These are phyloP conservation scores for Fragum sueziense DNA, from an alignment of 2,888 invertebrate genomes.

Conservation along the genomic window DNA sequence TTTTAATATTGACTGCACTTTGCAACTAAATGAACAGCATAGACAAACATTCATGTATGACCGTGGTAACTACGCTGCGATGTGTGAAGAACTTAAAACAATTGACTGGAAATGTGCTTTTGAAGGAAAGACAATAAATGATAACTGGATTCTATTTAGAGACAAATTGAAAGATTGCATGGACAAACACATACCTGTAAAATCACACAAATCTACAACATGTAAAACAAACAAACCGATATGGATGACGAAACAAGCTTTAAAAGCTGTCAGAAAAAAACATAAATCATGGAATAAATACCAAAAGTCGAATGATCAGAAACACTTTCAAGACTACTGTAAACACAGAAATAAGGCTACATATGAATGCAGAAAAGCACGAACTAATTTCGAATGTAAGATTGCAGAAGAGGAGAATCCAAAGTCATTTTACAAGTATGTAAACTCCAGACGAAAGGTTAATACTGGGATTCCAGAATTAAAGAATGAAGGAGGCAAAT, in stretches of 20 bases:
- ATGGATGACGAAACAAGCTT: conserved; percentile 12
- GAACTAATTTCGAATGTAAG: conserved; percentile 9
- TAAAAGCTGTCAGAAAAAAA: conserved; percentile 16
- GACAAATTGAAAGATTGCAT: background rate
- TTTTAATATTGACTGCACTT: background rate
- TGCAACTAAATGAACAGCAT: too few species aligned
- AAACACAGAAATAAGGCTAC: conserved; percentile 8
- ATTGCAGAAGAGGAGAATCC: conserved; percentile 13
- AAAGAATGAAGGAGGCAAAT: conserved; percentile 1
- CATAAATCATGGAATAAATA: conserved; percentile 13
- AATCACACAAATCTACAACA: background rate
- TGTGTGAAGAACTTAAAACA: background rate
- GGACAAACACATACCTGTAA: background rate
- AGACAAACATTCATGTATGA: background rate
- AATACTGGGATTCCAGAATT: conserved; percentile 10
- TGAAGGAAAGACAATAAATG: background rate
- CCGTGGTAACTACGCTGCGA: background rate
- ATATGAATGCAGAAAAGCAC: conserved; percentile 23
- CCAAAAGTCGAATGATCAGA: background rate
- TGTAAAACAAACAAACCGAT: conserved; percentile 6
- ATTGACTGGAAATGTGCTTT: conserved; percentile 2
- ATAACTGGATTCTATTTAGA: background rate
- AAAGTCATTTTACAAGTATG: conserved; percentile 30
- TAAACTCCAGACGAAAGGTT: conserved; percentile 9
- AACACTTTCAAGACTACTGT: background rate